A percentile compares a stretch with the other conserved stretches of the same genome.
Evolutionary conservation across 2,113 vertebrate genomes (phyloP).

Genomic region (Lycocorax pyrrhopterus): DNA sequence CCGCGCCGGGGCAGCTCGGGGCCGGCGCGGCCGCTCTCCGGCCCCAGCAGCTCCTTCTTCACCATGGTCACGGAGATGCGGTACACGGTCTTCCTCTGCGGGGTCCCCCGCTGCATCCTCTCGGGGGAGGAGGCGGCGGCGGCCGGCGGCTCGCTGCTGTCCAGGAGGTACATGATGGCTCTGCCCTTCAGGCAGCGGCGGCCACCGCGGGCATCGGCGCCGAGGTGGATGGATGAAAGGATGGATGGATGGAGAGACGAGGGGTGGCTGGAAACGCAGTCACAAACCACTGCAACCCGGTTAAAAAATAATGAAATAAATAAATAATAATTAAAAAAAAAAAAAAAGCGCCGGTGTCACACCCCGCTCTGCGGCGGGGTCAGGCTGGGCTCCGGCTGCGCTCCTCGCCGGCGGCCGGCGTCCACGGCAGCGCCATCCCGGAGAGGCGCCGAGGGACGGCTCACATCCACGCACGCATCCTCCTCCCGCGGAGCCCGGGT

Average conservation of each 20-base stretch:
- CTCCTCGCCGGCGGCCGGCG: neutral
- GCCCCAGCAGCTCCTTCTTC: conserved; percentile 82
- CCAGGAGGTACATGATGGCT: conserved; percentile 86
- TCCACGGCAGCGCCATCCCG: neutral
- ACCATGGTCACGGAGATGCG: conserved; percentile 93
- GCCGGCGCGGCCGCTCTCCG: neutral
- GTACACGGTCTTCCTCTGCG: conserved; percentile 86
- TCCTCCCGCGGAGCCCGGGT: neutral
- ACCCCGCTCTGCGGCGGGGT: neutral
- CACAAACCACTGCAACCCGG: neutral
- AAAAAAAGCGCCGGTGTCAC: neutral
- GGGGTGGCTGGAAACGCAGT: neutral
- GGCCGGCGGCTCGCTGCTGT: conserved; percentile 69
- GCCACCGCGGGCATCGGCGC: neutral
- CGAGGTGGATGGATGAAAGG: neutral
- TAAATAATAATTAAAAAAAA: neutral
- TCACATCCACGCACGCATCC: neutral
- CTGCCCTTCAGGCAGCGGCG: neutral
- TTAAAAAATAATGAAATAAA: neutral
- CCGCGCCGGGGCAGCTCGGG: neutral
- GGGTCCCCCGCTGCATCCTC: conserved; percentile 79
- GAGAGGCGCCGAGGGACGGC: neutral
- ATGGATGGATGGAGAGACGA: neutral
- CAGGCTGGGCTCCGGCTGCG: neutral
- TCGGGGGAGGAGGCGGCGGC: conserved; percentile 69